Percentiles rank a stretch among this genome's conserved stretches.
Evolutionary conservation across 2,113 vertebrate genomes (phyloP).

Genomic region (Cryptoleucopteryx plumbea): DNA sequence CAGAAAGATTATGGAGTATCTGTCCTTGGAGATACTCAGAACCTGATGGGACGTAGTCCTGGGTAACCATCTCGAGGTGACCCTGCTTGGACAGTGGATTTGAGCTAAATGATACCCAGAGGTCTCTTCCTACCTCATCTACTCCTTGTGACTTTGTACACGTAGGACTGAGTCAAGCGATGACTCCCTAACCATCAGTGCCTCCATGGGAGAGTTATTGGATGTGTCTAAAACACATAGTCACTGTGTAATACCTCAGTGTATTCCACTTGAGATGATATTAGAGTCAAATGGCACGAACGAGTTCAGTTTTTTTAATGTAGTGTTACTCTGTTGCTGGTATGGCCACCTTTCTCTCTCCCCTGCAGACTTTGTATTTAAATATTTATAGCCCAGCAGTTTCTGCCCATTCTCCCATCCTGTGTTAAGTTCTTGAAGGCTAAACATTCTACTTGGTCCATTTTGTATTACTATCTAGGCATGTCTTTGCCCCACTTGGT

Average conservation of each 20-base stretch:
- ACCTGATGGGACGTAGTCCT: not conserved
- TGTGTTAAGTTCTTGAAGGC: not conserved
- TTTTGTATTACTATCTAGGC: not conserved
- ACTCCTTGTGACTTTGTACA: not conserved
- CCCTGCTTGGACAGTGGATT: not conserved
- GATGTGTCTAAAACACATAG: not conserved
- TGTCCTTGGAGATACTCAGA: not conserved
- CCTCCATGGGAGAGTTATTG: not conserved
- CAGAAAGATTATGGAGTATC: not conserved
- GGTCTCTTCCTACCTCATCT: not conserved
- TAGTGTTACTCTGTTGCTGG: not conserved
- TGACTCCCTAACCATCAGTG: not conserved
- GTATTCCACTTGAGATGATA: not conserved
- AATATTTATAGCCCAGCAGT: not conserved
- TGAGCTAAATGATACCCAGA: not conserved
- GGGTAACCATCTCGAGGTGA: not conserved
- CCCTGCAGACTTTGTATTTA: not conserved
- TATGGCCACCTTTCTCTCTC: not conserved
- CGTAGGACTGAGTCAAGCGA: not conserved
- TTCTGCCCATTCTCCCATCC: not conserved
- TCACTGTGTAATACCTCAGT: not conserved
- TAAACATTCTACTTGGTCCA: not conserved
- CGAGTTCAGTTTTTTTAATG: not conserved
- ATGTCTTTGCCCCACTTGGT: not conserved
- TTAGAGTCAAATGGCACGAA: not conserved